phyloP scores from a whole-genome alignment of 1,140 invertebrate genomes.

The Caenorhabditis brenneri region DNA sequence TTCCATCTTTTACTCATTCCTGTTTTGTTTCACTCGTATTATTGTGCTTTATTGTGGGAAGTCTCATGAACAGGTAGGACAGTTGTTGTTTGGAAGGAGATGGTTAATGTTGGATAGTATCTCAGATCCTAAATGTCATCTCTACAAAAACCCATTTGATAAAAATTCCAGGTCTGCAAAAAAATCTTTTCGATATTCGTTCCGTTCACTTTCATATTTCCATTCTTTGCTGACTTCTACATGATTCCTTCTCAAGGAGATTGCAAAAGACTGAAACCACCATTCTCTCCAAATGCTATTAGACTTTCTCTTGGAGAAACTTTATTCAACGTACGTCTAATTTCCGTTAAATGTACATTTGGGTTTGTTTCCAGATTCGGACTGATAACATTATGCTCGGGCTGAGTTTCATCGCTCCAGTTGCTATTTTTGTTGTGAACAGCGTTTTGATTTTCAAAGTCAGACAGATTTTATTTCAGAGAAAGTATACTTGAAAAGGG shows the following conservation, averaged over 20 bases:
- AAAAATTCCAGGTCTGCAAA: background rate
- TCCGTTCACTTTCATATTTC: background rate
- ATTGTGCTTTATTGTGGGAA: background rate
- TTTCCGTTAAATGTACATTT: too few relatives aligned
- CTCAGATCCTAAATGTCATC: too few relatives aligned
- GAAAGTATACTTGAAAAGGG: background rate
- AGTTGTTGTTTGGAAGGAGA: too few relatives aligned
- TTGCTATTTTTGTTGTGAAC: background rate
- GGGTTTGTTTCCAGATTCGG: background rate
- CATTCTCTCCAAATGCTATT: background rate
- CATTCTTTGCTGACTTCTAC: background rate
- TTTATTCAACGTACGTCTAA: background rate
- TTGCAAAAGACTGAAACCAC: background rate
- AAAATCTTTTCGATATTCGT: background rate
- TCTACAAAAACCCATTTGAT: too few relatives aligned
- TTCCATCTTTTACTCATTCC: background rate
- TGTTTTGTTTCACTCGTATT: background rate
- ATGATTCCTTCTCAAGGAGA: background rate
- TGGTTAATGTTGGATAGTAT: too few relatives aligned
- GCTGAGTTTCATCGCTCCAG: background rate
- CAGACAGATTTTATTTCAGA: background rate
- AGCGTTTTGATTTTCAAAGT: background rate
- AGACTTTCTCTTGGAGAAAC: background rate
- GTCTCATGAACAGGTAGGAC: background rate
- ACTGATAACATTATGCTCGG: background rate